Evolutionary conservation across 2,797 vertebrate genomes (phyloP).

Genomic region (Gymnothorax reevesii): DNA sequence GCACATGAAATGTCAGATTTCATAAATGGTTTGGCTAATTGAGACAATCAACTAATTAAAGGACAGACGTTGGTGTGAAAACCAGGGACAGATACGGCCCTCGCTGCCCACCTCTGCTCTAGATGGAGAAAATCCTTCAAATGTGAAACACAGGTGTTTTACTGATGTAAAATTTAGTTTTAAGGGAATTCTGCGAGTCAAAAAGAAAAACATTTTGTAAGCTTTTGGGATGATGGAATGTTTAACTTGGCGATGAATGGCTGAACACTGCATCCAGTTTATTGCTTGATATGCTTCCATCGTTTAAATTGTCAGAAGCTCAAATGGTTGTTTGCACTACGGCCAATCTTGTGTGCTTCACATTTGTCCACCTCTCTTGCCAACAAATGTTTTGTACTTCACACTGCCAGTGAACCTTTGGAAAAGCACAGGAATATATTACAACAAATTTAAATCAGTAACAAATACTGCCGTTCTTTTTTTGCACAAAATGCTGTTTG

Average conservation of each 20-base stretch:
- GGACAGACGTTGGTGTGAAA: no score
- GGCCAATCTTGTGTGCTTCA: background rate
- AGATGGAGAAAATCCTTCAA: background rate
- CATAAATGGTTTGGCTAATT: no score
- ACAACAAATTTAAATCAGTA: no score
- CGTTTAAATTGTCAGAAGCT: background rate
- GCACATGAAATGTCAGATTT: no score
- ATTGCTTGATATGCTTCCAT: background rate
- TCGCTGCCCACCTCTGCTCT: no score
- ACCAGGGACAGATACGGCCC: no score
- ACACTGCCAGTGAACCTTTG: background rate
- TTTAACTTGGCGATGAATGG: background rate
- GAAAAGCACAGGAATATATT: background rate
- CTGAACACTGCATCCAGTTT: background rate
- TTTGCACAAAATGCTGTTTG: background rate
- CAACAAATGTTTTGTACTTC: background rate
- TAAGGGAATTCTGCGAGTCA: no score
- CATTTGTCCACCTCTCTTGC: background rate
- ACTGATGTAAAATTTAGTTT: background rate
- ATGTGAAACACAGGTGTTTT: background rate
- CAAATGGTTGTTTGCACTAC: background rate
- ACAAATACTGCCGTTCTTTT: background rate
- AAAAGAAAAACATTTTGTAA: background rate
- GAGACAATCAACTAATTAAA: no score
- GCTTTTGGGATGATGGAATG: background rate